phyloP scores from a whole-genome alignment of 2,797 vertebrate species.

The Phrynocephalus vlangalii region DNA sequence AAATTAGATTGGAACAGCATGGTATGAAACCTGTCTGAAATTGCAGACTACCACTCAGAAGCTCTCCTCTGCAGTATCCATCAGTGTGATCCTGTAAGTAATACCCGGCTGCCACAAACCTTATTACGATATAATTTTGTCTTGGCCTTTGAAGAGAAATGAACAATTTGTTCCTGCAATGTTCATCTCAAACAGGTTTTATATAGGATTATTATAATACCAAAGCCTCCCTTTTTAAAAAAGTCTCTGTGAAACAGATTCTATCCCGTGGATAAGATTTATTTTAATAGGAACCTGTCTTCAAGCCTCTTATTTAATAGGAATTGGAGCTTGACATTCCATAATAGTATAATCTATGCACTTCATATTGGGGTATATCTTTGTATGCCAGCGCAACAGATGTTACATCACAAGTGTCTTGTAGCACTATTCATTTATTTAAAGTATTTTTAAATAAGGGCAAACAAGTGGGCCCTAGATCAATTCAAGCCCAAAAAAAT shows the following conservation, averaged over 20 bases:
- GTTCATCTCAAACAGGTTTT: not conserved
- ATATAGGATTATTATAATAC: not conserved
- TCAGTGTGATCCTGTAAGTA: not conserved
- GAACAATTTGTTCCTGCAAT: not conserved
- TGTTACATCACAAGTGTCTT: too few species aligned
- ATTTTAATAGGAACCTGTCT: not conserved
- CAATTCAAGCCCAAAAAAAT: too few species aligned
- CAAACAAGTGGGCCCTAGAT: too few species aligned
- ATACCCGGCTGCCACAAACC: not conserved
- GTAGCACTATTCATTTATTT: too few species aligned
- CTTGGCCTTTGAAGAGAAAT: not conserved
- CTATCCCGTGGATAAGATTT: not conserved
- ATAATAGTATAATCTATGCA: not conserved
- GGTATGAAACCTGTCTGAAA: accelerated
- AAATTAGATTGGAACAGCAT: accelerated
- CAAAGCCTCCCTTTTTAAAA: not conserved
- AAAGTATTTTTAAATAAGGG: too few species aligned
- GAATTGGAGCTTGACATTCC: not conserved
- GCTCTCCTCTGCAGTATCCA: not conserved
- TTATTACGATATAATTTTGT: not conserved
- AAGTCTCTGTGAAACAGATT: not conserved
- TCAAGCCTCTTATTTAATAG: not conserved
- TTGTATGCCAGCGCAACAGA: not conserved
- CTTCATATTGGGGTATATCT: not conserved
- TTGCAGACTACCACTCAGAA: too few species aligned